Conservation (phyloP, 2,797 vertebrate species). For the Phataginus tetradactyla region DNA sequence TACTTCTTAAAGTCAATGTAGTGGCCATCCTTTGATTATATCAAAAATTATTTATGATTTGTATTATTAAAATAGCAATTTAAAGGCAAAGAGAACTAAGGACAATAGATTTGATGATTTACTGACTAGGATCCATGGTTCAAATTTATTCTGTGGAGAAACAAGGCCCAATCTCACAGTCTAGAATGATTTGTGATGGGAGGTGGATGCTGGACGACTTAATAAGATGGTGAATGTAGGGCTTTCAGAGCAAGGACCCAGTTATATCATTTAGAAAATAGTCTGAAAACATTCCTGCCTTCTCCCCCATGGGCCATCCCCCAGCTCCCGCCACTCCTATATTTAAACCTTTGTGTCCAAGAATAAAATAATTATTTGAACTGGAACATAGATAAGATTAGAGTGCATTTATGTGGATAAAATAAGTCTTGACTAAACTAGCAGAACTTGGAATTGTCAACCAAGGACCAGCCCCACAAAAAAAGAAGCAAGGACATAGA, state of each 20-base stretch:
- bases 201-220: neutral
- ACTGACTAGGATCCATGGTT: neutral
- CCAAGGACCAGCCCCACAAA: neutral
- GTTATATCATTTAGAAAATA: neutral
- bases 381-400: neutral
- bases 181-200: neutral
- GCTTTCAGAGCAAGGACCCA: neutral
- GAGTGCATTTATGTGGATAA: neutral
- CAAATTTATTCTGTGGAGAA: neutral
- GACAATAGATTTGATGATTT: neutral
- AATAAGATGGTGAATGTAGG: neutral
- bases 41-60: neutral
- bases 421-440: constrained; percentile 9
- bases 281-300: neutral
- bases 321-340: neutral
- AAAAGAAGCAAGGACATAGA: neutral
- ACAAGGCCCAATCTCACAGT: neutral
- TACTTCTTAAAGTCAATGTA: neutral
- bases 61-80: neutral
- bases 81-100: neutral
- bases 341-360: neutral
- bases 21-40: neutral
- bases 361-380: constrained; percentile 30
- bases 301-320: no score
- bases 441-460: neutral